Evolutionary conservation across 2,797 vertebrate species (phyloP), one percentile per base, ranked within the genome.

Genomic region (Falco novaeseelandiae): DNA sequence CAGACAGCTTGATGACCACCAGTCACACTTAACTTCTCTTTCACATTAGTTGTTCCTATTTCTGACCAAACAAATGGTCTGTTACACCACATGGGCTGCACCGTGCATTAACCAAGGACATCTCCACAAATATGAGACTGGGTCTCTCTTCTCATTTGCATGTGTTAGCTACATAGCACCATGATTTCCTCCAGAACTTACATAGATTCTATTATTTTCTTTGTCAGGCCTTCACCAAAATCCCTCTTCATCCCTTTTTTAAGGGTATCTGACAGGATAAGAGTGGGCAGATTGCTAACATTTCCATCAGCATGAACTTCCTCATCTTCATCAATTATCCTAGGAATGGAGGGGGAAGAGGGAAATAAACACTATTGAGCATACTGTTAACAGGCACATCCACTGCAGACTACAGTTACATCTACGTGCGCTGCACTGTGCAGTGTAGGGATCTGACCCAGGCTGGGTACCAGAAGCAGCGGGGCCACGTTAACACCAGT

Each of bases 171-270:
- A 91, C 62, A 67, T 55, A 94, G 82, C 54, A 95, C 81, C 96
- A 55, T 80, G 40, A 88, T 93, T 87, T 94, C 94, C 91, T 94
- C 79, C 71, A 93, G 72, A 84, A 98, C 98, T 98, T 98, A 98
- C 98, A 98, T 98, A 94, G 98, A 98, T 65, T 98, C 98, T 90
- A 98, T 98, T 93, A 98, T 98, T 97, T 98, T 98, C 97, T 98
- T 98, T 94, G 98, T 98, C 90, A 98, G 98, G 86, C 93, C 97
- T 97, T 98, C 98, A 94, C 98, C 98, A 96, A 98, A 98, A 86
- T 98, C 98, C 92, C 97, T 97, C 97, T 98, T 98, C 96, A 98
- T 97, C 76, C 98, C 97, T 85, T 98, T 98, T 73, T 98, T 98
- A 97, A 98, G 98, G 59, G 98, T 97, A 87, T 98, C 98, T 91